Evolutionary conservation across 2,888 invertebrate species (phyloP), one percentile per base, ranked within the genome.

Genomic region (Osmoderma eremita): DNA sequence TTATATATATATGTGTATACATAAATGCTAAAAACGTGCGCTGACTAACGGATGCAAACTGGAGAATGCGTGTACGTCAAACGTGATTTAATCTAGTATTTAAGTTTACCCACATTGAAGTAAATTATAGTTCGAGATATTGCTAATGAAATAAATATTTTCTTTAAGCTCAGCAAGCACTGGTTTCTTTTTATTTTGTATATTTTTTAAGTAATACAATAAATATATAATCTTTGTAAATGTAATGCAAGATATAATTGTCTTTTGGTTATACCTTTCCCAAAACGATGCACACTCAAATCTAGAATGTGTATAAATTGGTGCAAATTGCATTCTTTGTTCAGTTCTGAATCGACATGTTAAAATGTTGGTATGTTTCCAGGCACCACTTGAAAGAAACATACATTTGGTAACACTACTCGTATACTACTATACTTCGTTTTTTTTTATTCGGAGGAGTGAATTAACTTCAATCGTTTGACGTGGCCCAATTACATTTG

Each of bases 61-160:
- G 53, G 13, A 36, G 42, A 63, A 63, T n/a, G 24, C n/a, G 58
- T 61, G 58, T 61, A 45, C 58, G 58, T 61, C 45, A 41, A 30
- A 45, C 58, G 58, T 61, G 58, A 61, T 61, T 61, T 30, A 30
- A 50, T 58, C 65, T 65, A 65, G 65, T 65, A 58, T 58, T 65
- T 65, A 65, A 58, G 65, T 65, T 65, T 65, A 51, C 30, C 39
- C 49, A 58, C 56, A 48, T 58, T 65, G 45, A 41, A 65, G 54
- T 65, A 49, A 65, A 65, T 65, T 65, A 65, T 65, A 65, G 56
- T 65, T 65, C 58, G 58, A 58, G 6, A 65, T 65, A 65, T 17
- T 24, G 54, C 56, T 56, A 56, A 65, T 58, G 15, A 54, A 65
- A 65, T 65, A 65, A 65, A 65, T 65, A 65, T 65, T 65, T 65